phyloP scores from a whole-genome alignment of 2,113 vertebrate species.

The Rhadina sibilatrix region DNA sequence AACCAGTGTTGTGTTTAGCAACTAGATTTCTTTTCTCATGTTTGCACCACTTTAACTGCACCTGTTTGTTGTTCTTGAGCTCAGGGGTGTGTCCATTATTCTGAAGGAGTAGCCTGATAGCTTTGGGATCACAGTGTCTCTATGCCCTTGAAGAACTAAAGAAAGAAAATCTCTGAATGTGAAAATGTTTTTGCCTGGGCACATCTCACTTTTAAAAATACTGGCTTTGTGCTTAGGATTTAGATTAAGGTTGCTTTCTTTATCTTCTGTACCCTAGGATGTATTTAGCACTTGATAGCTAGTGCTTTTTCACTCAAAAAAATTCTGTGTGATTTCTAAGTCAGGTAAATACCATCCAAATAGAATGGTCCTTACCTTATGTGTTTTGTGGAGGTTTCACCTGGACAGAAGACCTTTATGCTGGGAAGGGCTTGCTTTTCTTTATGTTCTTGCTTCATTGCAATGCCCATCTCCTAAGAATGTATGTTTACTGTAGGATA shows the following conservation, averaged over 20 bases:
- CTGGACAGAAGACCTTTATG: background rate
- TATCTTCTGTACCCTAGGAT: accelerated
- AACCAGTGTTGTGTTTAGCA: background rate
- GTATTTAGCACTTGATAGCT: background rate
- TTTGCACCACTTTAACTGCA: background rate
- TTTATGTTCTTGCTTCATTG: background rate
- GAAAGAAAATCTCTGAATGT: background rate
- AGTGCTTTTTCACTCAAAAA: background rate
- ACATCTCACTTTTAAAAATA: background rate
- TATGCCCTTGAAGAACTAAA: background rate
- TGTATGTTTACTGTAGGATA: background rate
- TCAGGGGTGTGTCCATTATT: background rate
- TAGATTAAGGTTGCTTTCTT: background rate
- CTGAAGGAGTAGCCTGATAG: background rate
- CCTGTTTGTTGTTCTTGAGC: background rate
- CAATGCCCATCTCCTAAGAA: background rate
- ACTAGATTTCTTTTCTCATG: background rate
- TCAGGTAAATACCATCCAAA: background rate
- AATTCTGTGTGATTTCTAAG: background rate
- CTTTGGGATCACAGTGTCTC: background rate
- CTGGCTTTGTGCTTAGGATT: background rate
- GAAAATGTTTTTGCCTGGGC: background rate
- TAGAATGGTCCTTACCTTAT: background rate
- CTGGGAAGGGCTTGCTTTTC: background rate
- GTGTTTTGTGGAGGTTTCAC: background rate